Conservation (phyloP, 1,140 invertebrate genomes). For the Atta colombica region DNA sequence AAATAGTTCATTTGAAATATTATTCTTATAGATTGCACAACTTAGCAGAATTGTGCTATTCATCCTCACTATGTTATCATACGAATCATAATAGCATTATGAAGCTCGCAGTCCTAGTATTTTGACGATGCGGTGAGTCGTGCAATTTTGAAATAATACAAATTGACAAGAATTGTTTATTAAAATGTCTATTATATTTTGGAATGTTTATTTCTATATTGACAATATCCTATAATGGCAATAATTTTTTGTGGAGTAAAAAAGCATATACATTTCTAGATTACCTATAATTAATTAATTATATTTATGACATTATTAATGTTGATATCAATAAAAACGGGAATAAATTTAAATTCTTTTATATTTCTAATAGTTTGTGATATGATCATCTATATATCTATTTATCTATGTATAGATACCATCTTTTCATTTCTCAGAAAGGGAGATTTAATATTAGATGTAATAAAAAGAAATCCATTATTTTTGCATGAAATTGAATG, state of each 20-base stretch:
- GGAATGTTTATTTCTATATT: neutral
- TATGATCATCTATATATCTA: no score
- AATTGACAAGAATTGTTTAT: neutral
- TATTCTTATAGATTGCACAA: conserved; percentile 2
- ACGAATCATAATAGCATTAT: no score
- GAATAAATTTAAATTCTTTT: neutral
- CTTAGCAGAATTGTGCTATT: neutral
- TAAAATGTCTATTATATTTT: neutral
- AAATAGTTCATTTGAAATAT: neutral
- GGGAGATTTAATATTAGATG: no score
- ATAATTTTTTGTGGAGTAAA: neutral
- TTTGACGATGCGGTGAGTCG: neutral
- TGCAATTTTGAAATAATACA: neutral
- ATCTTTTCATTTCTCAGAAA: no score
- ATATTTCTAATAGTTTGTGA: neutral
- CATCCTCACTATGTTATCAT: neutral
- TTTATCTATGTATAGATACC: no score
- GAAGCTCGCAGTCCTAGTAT: neutral
- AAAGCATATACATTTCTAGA: neutral
- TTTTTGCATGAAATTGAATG: no score
- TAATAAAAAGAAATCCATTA: no score
- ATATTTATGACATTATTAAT: neutral
- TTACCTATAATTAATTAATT: neutral
- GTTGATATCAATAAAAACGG: neutral
- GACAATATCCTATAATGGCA: neutral